Conservation (phyloP, 2,888 invertebrate species). For the Teleogryllus oceanicus region DNA sequence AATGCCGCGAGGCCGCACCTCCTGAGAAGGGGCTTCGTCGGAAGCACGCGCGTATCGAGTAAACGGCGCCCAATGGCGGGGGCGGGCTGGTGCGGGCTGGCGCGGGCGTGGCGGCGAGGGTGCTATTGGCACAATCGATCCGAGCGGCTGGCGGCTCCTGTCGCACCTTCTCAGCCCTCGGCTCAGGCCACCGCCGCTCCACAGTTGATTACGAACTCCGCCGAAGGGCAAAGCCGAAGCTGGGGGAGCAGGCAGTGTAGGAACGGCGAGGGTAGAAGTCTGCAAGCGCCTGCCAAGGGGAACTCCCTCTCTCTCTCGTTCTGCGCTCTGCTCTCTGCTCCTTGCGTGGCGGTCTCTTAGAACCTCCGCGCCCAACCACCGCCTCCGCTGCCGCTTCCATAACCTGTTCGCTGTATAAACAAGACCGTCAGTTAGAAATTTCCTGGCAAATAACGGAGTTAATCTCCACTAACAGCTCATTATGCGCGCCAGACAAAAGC, state of each 20-base stretch:
- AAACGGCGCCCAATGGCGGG: no score
- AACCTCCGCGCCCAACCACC: background rate
- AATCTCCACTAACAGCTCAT: slow-evolving; percentile 38
- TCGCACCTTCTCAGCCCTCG: background rate
- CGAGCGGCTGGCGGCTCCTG: background rate
- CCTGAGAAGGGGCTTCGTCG: no score
- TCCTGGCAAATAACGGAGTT: slow-evolving; percentile 34
- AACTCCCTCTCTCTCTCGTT: background rate
- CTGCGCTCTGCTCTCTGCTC: background rate
- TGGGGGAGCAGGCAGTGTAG: background rate
- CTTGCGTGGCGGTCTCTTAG: background rate
- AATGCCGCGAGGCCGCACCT: no score
- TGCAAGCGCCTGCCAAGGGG: background rate
- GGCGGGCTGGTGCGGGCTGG: no score
- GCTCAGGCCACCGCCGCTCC: background rate
- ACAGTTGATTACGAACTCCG: background rate
- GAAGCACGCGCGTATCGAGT: no score
- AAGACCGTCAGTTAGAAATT: slow-evolving; percentile 34
- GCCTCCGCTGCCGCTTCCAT: slow-evolving; percentile 20
- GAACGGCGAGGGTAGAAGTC: background rate
- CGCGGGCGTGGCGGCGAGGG: background rate
- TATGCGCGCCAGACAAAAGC: slow-evolving; percentile 34
- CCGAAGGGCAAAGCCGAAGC: background rate
- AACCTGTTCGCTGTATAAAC: slow-evolving; percentile 26
- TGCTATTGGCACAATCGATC: slow-evolving; percentile 18